These are phyloP conservation scores for Anthoptus insignis DNA, from an alignment of 2,888 invertebrate genomes.

Conservation along the genomic window DNA sequence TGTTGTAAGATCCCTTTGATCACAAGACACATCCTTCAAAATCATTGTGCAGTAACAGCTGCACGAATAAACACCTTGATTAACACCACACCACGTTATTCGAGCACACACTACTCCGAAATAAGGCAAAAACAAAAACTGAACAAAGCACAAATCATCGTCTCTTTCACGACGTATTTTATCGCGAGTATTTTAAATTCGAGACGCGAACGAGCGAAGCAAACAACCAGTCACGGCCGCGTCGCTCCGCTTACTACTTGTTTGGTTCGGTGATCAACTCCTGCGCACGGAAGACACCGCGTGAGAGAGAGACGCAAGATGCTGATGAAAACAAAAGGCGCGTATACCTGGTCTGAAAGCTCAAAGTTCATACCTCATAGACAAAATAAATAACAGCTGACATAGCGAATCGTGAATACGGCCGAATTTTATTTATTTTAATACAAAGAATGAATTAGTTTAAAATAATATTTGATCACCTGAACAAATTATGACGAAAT, in stretches of 20 bases:
- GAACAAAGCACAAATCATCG: constrained; percentile 64
- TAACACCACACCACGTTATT: constrained; percentile 53
- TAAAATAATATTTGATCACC: constrained; percentile 20
- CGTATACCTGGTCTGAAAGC: constrained; percentile 79
- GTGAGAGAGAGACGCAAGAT: constrained; percentile 61
- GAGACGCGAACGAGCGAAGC: constrained; percentile 58
- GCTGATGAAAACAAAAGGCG: constrained; percentile 57
- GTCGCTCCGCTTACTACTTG: constrained; percentile 81
- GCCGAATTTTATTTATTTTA: constrained; percentile 11
- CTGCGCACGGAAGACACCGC: constrained; percentile 71
- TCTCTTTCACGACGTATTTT: constrained; percentile 63
- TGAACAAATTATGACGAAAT: constrained; percentile 17
- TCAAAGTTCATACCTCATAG: constrained; percentile 55
- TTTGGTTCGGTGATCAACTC: constrained; percentile 72
- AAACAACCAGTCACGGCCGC: constrained; percentile 76
- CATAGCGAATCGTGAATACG: neutral
- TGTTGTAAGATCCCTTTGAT: constrained; percentile 55
- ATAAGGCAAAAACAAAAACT: constrained; percentile 55
- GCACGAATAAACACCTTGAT: constrained; percentile 57
- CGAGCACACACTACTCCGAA: constrained; percentile 25
- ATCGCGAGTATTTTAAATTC: constrained; percentile 76
- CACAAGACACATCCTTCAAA: constrained; percentile 61
- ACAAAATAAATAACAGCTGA: constrained; percentile 45
- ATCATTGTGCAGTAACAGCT: constrained; percentile 65
- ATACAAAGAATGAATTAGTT: constrained; percentile 19